phyloP scores from a whole-genome alignment of 2,888 invertebrate species.

The Ariolimax columbianus region DNA sequence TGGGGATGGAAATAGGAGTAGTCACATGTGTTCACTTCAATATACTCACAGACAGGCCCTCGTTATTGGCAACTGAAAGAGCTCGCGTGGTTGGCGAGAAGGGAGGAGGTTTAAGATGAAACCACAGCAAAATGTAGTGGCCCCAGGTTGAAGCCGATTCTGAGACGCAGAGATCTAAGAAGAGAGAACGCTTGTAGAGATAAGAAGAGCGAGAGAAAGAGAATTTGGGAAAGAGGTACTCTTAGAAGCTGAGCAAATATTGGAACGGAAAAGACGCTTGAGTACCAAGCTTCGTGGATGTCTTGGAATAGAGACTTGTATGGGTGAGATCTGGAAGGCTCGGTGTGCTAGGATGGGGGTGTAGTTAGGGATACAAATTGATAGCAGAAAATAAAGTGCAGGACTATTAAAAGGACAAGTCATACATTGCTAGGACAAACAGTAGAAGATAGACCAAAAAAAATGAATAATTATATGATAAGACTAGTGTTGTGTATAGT shows the following conservation, averaged over 20 bases:
- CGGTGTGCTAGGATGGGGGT: neutral
- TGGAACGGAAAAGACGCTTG: conserved; percentile 10
- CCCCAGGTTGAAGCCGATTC: too few relatives aligned
- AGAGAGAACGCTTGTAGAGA: neutral
- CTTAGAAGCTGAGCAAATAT: conserved; percentile 29
- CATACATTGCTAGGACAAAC: neutral
- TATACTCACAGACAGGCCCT: neutral
- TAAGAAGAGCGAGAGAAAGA: neutral
- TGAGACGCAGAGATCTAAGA: neutral
- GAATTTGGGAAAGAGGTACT: neutral
- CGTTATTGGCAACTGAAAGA: conserved; percentile 17
- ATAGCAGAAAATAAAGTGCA: neutral
- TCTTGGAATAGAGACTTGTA: neutral
- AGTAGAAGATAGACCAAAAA: neutral
- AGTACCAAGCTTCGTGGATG: neutral
- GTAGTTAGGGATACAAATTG: neutral
- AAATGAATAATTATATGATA: neutral
- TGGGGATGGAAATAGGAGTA: neutral
- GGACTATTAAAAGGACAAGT: neutral
- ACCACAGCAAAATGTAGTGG: too few relatives aligned
- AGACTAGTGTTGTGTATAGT: neutral
- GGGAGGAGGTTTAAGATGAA: too few relatives aligned
- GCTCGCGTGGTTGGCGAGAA: neutral
- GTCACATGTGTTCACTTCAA: conserved; percentile 24
- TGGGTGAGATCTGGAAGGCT: neutral